Evolutionary conservation across 2,888 invertebrate genomes (phyloP).

Genomic region (Thymelicus acteon): DNA sequence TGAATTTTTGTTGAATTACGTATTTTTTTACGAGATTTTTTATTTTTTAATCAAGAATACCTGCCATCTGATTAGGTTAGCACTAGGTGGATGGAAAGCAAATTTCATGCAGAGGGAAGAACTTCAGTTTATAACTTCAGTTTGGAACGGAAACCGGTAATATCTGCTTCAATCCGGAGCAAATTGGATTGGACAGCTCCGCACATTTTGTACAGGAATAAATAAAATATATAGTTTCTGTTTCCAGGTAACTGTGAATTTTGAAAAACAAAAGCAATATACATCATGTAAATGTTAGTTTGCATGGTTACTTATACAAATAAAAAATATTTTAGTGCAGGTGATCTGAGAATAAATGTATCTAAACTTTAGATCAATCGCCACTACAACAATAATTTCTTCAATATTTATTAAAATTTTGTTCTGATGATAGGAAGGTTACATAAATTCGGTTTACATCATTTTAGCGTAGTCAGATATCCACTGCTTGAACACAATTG

Average conservation of each 20-base stretch:
- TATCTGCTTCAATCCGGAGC: constrained; percentile 64
- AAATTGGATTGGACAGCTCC: constrained; percentile 70
- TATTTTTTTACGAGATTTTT: not conserved
- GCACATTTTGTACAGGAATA: constrained; percentile 51
- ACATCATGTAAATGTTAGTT: not conserved
- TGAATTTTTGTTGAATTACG: not conserved
- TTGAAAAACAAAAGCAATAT: constrained; percentile 23
- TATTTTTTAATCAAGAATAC: constrained; percentile 1
- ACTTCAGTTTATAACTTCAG: constrained; percentile 36
- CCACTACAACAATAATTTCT: too few relatives aligned
- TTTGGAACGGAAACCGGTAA: constrained; percentile 52
- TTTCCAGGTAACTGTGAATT: constrained; percentile 25
- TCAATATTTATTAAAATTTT: too few relatives aligned
- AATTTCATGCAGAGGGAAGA: constrained; percentile 36
- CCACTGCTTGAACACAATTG: too few relatives aligned
- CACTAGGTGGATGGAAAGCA: constrained; percentile 13
- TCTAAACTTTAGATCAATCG: too few relatives aligned
- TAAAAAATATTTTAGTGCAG: too few relatives aligned
- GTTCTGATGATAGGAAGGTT: too few relatives aligned
- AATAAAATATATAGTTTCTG: constrained; percentile 33
- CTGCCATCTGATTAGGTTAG: constrained; percentile 13
- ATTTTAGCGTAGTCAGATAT: too few relatives aligned
- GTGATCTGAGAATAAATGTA: too few relatives aligned
- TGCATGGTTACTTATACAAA: not conserved
- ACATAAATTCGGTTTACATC: too few relatives aligned